A percentile compares a stretch with the other conserved stretches of the same genome.
Evolutionary conservation across 1,140 invertebrate species (phyloP).

Genomic region (Mercenaria mercenaria): DNA sequence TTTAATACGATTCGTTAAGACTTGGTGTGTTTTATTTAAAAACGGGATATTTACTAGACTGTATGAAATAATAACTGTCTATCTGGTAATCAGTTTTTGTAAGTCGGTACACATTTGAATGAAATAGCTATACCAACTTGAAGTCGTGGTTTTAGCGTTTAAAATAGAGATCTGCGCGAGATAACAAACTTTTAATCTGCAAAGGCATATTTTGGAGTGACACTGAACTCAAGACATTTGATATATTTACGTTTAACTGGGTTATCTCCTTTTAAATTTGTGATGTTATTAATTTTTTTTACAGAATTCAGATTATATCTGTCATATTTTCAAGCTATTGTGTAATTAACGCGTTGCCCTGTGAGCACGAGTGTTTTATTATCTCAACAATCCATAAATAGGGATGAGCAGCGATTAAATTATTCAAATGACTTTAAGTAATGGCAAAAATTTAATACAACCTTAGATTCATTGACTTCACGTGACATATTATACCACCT

Average conservation of each 20-base stretch:
- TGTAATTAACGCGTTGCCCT: background rate
- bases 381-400: background rate
- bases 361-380: background rate
- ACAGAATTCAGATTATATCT: background rate
- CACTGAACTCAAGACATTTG: background rate
- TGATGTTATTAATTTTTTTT: background rate
- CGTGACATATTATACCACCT: conserved; percentile 4
- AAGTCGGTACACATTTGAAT: background rate
- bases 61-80: background rate
- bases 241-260: conserved; percentile 1
- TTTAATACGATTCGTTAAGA: too few species aligned
- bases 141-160: background rate
- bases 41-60: too few species aligned
- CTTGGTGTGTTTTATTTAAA: too few species aligned
- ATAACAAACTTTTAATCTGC: background rate
- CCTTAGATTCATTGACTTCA: conserved; percentile 17
- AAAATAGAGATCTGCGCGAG: background rate
- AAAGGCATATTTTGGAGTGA: conserved; percentile 10
- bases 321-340: background rate
- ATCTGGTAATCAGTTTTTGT: background rate
- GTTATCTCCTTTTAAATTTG: background rate
- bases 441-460: conserved; percentile 28
- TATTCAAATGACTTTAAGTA: conserved; percentile 11
- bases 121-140: background rate
- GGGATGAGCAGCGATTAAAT: conserved; percentile 1